Evolutionary conservation across 2,113 vertebrate species (phyloP).

Genomic region (Cyanoliseus patagonus): DNA sequence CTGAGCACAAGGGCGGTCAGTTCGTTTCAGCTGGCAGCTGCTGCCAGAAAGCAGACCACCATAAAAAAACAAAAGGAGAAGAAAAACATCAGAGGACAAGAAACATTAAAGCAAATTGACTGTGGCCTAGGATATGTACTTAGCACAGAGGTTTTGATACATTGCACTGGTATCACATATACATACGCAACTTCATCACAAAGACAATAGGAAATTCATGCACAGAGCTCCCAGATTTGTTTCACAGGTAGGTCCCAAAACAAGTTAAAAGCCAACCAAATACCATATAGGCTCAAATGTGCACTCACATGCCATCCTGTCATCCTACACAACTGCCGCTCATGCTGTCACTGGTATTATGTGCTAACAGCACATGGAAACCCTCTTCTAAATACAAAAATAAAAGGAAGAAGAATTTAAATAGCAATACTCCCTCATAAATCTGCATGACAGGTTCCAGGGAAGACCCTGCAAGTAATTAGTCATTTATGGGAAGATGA

Average conservation of each 20-base stretch:
- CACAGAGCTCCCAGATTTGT: neutral
- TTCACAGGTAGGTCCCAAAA: conserved; percentile 4
- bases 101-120: conserved; percentile 22
- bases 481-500: neutral
- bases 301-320: neutral
- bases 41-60: neutral
- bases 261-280: neutral
- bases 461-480: neutral
- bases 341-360: neutral
- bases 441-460: neutral
- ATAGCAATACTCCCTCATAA: neutral
- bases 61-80: neutral
- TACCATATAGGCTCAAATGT: neutral
- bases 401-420: neutral
- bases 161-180: conserved; percentile 5
- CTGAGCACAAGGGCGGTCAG: neutral
- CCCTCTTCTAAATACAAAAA: neutral
- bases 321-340: neutral
- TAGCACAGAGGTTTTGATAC: conserved; percentile 41
- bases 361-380: neutral
- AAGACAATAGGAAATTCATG: neutral
- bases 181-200: neutral
- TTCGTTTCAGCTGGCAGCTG: neutral
- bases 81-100: conserved; percentile 23
- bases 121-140: neutral